Conservation (phyloP, 2,113 vertebrate species). For the Oreochromis aureus region DNA sequence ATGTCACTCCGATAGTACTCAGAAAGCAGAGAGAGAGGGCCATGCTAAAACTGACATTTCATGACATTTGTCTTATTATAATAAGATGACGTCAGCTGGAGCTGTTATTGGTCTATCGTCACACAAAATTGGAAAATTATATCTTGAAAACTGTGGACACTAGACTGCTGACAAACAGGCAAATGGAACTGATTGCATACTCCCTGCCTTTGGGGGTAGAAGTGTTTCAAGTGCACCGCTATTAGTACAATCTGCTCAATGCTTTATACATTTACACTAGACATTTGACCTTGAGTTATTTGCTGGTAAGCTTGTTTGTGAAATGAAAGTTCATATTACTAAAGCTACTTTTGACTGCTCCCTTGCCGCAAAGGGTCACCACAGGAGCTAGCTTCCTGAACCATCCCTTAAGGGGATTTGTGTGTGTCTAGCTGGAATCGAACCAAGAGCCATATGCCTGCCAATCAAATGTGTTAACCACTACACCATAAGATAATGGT, state of each 20-base stretch:
- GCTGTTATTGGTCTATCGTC: background rate
- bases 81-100: background rate
- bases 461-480: background rate
- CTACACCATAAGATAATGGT: background rate
- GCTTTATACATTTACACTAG: background rate
- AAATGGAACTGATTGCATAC: background rate
- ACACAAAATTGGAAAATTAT: background rate
- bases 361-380: background rate
- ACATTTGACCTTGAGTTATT: background rate
- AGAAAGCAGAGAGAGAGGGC: background rate
- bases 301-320: background rate
- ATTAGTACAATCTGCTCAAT: background rate
- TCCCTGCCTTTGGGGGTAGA: fast-evolving
- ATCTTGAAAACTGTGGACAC: background rate
- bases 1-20: background rate
- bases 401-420: background rate
- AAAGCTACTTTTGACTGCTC: background rate
- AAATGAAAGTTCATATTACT: background rate
- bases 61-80: background rate
- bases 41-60: background rate
- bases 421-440: background rate
- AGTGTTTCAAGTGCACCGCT: background rate
- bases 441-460: background rate
- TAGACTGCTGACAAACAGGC: background rate
- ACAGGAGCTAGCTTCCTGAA: background rate